phyloP scores from a whole-genome alignment of 1,140 invertebrate genomes.

The Acromyrmex echinatior region DNA sequence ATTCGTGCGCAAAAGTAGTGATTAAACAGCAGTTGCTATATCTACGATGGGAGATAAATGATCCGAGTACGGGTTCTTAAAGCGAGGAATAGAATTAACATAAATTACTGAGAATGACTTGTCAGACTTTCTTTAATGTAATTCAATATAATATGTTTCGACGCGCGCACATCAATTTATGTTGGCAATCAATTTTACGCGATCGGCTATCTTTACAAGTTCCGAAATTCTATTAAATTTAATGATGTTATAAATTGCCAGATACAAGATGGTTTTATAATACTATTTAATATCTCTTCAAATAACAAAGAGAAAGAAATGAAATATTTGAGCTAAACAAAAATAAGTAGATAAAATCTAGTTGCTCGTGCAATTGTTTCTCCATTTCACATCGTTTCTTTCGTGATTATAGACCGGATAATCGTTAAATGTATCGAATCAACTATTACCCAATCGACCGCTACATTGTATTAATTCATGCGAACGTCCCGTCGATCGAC shows the following conservation, averaged over 20 bases:
- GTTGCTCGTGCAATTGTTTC: neutral
- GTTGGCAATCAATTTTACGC: slow-evolving; percentile 11
- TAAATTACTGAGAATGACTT: slow-evolving; percentile 46
- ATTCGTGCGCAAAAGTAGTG: slow-evolving; percentile 20
- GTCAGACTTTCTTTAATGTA: slow-evolving; percentile 24
- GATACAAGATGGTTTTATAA: slow-evolving; percentile 2
- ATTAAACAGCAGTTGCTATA: slow-evolving; percentile 25
- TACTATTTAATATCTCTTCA: neutral
- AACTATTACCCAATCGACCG: slow-evolving; percentile 27
- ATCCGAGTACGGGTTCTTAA: slow-evolving; percentile 21
- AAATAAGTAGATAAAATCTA: neutral
- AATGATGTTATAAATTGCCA: neutral
- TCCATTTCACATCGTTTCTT: slow-evolving; percentile 20
- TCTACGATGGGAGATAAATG: slow-evolving; percentile 25
- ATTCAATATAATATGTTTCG: slow-evolving; percentile 22
- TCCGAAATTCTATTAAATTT: neutral
- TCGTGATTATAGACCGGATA: slow-evolving; percentile 3
- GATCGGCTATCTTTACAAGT: neutral
- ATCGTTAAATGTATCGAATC: slow-evolving; percentile 26
- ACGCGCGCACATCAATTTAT: neutral
- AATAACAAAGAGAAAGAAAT: neutral
- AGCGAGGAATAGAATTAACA: slow-evolving; percentile 33
- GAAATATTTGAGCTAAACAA: neutral
- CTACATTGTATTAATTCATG: slow-evolving; percentile 20
- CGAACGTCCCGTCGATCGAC: slow-evolving; percentile 13